phyloP scores from a whole-genome alignment of 2,888 invertebrate genomes.

The Darwinula stevensoni region DNA sequence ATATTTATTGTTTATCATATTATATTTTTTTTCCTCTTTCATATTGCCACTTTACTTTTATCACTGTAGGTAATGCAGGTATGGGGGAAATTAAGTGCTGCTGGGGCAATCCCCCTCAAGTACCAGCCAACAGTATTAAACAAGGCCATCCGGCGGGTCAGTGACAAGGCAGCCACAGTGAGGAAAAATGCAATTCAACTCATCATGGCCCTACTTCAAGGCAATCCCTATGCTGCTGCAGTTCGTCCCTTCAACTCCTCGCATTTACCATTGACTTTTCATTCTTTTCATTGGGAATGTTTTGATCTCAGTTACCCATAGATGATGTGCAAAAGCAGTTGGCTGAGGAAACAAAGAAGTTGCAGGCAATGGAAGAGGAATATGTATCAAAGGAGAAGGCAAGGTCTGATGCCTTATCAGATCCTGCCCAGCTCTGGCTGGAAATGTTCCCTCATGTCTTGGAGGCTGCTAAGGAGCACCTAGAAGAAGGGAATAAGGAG shows the following conservation, averaged over 20 bases:
- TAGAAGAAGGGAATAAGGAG: constrained; percentile 9
- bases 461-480: constrained; percentile 11
- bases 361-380: constrained; percentile 24
- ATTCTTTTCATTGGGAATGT: constrained; percentile 4
- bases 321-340: constrained; percentile 27
- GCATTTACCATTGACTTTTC: too few relatives aligned
- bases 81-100: constrained; percentile 45
- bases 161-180: constrained; percentile 54
- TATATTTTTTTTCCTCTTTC: background rate
- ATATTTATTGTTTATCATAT: too few relatives aligned
- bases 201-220: constrained; percentile 36
- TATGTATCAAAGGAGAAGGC: background rate
- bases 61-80: constrained; percentile 34
- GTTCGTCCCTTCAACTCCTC: too few relatives aligned
- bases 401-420: constrained; percentile 12
- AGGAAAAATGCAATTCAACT: constrained; percentile 54
- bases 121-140: constrained; percentile 34
- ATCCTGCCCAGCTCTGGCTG: constrained; percentile 22
- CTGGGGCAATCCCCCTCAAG: constrained; percentile 42
- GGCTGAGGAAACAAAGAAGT: constrained; percentile 26
- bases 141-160: constrained; percentile 33
- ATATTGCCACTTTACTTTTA: constrained; percentile 1
- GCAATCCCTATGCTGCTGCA: constrained; percentile 60
- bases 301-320: constrained; percentile 19
- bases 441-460: constrained; percentile 17